Conservation (phyloP, 1,140 invertebrate species). For the Nylanderia fulva region DNA sequence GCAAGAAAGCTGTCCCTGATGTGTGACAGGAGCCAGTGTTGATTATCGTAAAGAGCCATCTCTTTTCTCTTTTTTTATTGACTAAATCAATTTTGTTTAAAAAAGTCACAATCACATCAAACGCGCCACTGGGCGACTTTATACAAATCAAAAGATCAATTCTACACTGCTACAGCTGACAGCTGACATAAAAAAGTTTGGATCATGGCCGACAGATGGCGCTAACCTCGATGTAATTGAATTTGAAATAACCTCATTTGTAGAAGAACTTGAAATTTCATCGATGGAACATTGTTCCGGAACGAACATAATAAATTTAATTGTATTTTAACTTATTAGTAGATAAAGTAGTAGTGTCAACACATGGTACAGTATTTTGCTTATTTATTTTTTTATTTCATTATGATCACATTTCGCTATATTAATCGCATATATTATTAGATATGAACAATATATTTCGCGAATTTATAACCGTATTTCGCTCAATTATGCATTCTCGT, state of each 20-base stretch:
- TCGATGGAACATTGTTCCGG: too few species aligned
- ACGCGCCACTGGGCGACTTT: neutral
- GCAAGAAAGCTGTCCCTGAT: slow-evolving; percentile 97
- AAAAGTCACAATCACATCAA: neutral
- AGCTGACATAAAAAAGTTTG: neutral
- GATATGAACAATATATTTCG: neutral
- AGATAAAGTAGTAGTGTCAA: neutral
- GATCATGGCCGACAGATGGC: neutral
- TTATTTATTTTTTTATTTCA: neutral
- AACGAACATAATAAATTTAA: too few species aligned
- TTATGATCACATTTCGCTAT: too few species aligned
- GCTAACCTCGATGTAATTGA: neutral
- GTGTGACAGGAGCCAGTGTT: slow-evolving; percentile 96
- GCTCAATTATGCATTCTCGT: neutral
- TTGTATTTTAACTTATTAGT: too few species aligned
- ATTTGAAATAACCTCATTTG: too few species aligned
- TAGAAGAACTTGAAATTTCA: too few species aligned
- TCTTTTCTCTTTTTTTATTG: slow-evolving; percentile 46
- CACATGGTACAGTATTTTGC: too few species aligned
- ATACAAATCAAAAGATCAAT: slow-evolving; percentile 36
- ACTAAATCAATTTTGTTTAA: neutral
- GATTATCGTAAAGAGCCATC: slow-evolving; percentile 97
- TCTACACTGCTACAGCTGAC: neutral
- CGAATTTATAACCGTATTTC: neutral
- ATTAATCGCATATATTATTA: neutral